A percentile compares a stretch with the other conserved stretches of the same genome.
These are phyloP conservation scores for Chloropsis cyanopogon DNA, from an alignment of 2,113 vertebrate species.

Conservation along the genomic window DNA sequence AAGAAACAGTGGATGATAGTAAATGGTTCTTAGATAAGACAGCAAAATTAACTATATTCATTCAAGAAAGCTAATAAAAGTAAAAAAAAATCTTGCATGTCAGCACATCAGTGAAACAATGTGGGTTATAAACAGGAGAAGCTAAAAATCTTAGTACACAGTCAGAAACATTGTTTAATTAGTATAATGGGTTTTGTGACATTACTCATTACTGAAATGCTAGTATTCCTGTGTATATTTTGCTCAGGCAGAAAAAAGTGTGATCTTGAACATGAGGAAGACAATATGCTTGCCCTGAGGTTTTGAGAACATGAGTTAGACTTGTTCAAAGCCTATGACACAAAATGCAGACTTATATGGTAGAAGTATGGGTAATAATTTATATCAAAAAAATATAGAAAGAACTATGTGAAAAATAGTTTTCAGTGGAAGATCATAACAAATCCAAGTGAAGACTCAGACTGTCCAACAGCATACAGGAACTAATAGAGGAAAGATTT, in stretches of 20 bases:
- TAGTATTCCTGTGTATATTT: background rate
- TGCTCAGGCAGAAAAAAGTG: background rate
- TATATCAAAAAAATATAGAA: background rate
- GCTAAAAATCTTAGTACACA: background rate
- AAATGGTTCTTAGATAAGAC: background rate
- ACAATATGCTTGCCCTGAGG: background rate
- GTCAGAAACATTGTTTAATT: background rate
- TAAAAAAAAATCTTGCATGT: background rate
- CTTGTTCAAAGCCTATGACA: background rate
- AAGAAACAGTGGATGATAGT: background rate
- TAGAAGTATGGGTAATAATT: background rate
- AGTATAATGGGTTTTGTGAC: background rate
- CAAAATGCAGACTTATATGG: fast-evolving
- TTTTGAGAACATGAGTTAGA: background rate
- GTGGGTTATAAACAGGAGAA: background rate
- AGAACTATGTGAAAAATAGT: background rate
- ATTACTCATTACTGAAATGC: background rate
- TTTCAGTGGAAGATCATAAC: background rate
- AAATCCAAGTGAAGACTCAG: background rate
- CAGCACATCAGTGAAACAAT: background rate
- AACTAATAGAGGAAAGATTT: background rate
- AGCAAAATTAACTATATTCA: background rate
- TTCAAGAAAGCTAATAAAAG: background rate
- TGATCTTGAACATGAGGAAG: background rate
- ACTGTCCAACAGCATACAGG: background rate